Base-by-base conservation (phyloP, 2,113 vertebrate genomes). In the Scophthalmus maximus region DNA sequence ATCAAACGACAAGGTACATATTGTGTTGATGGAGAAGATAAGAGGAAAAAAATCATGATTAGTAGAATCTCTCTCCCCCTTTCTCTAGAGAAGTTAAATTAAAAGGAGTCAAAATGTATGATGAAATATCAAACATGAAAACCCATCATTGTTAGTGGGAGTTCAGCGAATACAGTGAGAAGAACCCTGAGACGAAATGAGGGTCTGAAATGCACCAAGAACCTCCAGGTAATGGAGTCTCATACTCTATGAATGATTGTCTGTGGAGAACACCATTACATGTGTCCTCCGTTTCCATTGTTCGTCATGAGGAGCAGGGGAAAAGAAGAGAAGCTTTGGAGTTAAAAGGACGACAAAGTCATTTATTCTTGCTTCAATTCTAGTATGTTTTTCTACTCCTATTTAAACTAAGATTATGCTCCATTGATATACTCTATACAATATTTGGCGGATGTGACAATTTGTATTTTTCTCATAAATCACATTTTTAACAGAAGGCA, bases 161-260 rank as follows among this genome's bases (percentile, higher is more conserved):
- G 32, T 53, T 78, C 44, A 34, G 34, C 8, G 9, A 78, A 49
- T 59, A 75, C 71, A 29, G n/a, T 14, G 32, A 66, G 26, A 20
- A 27, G 32, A 78, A 61, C n/a, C 30, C 49, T 44, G 34, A 68
- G 44, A 72, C 53, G 81, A 82, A 84, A 63, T 76, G 69, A 76
- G 62, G 32, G 23, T 52, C 58, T 81, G 58, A 79, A 85, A 78
- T 82, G 64, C 57, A 78, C 42, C 36, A 68, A 12, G 58, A 84
- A 74, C 75, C 61, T 72, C 23, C 42, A 9, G 61, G 71, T 86
- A 82, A 87, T 84, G 74, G 81, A 75, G 73, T 79, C 79, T 76
- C 49, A 47, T 57, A 18, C 71, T 71, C 61, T 30, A 58, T 83
- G 67, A 85, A 58, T 79, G 78, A 82, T 68, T 52, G 63, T 78